Base-by-base conservation (phyloP, 2,113 vertebrate genomes). In the Cariama cristata region DNA sequence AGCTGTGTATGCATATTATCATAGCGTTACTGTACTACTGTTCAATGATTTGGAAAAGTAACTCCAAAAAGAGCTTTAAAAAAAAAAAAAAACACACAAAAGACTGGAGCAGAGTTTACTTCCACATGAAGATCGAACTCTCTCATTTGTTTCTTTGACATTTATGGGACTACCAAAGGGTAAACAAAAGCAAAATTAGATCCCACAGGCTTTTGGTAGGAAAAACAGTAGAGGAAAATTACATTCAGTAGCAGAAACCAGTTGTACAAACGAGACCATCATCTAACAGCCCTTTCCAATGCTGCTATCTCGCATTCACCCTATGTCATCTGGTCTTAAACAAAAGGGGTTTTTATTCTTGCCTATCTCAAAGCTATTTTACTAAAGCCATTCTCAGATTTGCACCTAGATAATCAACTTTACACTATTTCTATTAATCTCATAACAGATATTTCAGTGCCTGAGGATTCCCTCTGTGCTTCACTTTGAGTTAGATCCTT, bases 151-250 rank as follows among this genome's bases (percentile, higher is more conserved):
- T 96, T 85, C 89, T 94, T 28, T 94, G 91, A 96, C 94, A 93
- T 97, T 97, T 96, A 94, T 95, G 93, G 74, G 91, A 73, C 94
- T 82, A 94, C 73, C 71, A 96, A 93, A 91, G 94, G 91, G 80
- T 96, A 96, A 95, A 93, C 93, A 94, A 94, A 95, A 87, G 89
- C 73, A 93, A 95, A 97, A 96, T 96, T 90, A 96, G 93, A 91
- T 97, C 94, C 94, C 94, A 85, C 20, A 89, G 95, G 93, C 77
- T 93, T 95, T 85, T 91, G 18, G 23, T 73, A 79, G 50, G 33
- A 5, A 50, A 74, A 90, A 71, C 72, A 33, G 38, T 58, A 45
- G 28, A 91, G 45, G 77, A 82, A 84, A 95, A 95, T 56, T 3
- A 68, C 87, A 89, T 74, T 95, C 13, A 1, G 77, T 32, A 91